Evolutionary conservation across 2,797 vertebrate genomes (phyloP), one percentile per base, ranked within the genome.

Genomic region (Premnoplex brunnescens): DNA sequence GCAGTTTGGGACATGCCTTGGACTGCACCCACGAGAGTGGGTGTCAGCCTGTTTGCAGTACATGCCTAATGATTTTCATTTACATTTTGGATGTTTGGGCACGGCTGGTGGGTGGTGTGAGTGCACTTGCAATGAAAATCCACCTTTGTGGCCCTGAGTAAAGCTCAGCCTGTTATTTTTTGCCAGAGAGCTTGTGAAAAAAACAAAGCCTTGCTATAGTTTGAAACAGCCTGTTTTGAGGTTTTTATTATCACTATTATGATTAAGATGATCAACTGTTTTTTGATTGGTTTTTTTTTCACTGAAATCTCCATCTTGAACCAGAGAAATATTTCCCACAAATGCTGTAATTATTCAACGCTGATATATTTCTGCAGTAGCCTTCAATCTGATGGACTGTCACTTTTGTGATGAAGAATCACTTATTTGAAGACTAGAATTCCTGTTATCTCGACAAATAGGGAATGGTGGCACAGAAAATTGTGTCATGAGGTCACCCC

Each of bases 1-100:
- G 92, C 86, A 71, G 15, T 13, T 22, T 48, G 86, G 93, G 94
- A 92, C 92, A 68, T 91, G 93, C 93, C 77, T 95, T 95, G 95
- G 92, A 76, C 58, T 48, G 77, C 48, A 5, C 94, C 94, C 91
- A 46, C 3, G 28, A 12, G 18, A 85, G n/a, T 19, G 94, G 83
- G 74, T 73, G 83, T 90, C 90, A 93, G 71, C 74, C 80, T 62
- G 43, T 88, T 34, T 15, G n/a, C 80, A 76, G 62, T 5, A 43
- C 51, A 2, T 51, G 91, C 59, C 67, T 30, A 14, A 60, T 5
- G 23, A 52, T 43, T 81, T 37, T 63, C 18, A 54, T 83, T 93
- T 85, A 19, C 54, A 39, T 62, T 5, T 9, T 44, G 39, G 78
- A 28, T 58, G 78, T 36, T 71, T 54, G 77, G 86, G 52, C 63